phyloP scores from a whole-genome alignment of 2,888 invertebrate genomes.

The Scaptomyza caliginosa region DNA sequence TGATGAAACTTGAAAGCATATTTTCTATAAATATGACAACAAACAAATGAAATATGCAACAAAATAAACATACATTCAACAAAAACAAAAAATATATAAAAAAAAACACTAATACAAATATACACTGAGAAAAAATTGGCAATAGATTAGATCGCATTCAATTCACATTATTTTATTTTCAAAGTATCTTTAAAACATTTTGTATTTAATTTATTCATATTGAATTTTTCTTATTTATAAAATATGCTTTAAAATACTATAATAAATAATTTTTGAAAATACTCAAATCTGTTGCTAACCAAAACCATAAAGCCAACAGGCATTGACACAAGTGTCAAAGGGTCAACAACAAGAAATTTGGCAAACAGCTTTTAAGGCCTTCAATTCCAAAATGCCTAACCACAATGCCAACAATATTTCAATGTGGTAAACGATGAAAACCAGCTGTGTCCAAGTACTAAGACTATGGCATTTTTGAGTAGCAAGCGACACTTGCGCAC shows the following conservation, averaged over 20 bases:
- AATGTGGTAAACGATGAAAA: conserved; percentile 20
- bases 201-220: conserved; percentile 26
- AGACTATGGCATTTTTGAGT: neutral
- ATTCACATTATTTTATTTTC: conserved; percentile 31
- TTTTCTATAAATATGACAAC: conserved; percentile 57
- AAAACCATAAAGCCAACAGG: neutral
- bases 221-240: neutral
- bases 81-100: conserved; percentile 46
- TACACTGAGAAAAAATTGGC: conserved; percentile 83
- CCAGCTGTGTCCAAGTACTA: conserved; percentile 3
- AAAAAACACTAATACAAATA: conserved; percentile 75
- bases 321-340: conserved; percentile 27
- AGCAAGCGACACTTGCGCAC: conserved; percentile 24
- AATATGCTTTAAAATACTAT: neutral
- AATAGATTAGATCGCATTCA: conserved; percentile 79
- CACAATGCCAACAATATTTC: conserved; percentile 36
- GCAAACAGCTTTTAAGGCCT: conserved; percentile 2
- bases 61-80: conserved; percentile 50
- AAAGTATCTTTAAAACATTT: conserved; percentile 5
- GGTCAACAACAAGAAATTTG: conserved; percentile 9
- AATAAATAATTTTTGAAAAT: neutral
- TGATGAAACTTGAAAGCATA: conserved; percentile 51
- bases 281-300: neutral
- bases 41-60: conserved; percentile 53
- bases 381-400: conserved; percentile 22